Evolutionary conservation across 2,888 invertebrate species (phyloP).

Genomic region (Chrysolina americana): DNA sequence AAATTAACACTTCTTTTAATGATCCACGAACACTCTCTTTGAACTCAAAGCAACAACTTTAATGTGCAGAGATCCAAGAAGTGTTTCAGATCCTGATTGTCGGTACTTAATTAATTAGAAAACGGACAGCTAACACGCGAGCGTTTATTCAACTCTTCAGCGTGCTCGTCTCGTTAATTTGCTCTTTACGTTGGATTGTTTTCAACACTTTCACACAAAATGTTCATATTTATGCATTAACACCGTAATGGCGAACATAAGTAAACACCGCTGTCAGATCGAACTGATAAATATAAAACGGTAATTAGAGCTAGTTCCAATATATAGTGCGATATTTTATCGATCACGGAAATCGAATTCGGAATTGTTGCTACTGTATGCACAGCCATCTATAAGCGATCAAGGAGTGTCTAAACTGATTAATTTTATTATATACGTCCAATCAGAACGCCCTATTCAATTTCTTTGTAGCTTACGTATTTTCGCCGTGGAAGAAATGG

Average conservation of each 20-base stretch:
- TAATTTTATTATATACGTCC: background rate
- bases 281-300: conserved; percentile 28
- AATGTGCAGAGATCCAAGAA: conserved; percentile 38
- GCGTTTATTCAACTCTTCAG: conserved; percentile 33
- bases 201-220: conserved; percentile 38
- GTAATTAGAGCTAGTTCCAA: conserved; percentile 23
- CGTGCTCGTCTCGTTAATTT: conserved; percentile 23
- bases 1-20: background rate
- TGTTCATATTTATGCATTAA: conserved; percentile 38
- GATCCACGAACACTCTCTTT: background rate
- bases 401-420: conserved; percentile 1
- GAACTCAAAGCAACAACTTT: background rate
- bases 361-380: conserved; percentile 15
- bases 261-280: conserved; percentile 27
- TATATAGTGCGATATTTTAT: conserved; percentile 14
- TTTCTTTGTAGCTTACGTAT: too few relatives aligned
- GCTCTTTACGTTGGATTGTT: conserved; percentile 31
- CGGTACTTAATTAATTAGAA: conserved; percentile 44
- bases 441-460: background rate
- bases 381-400: background rate
- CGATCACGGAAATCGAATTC: conserved; percentile 33
- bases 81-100: conserved; percentile 40
- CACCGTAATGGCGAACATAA: conserved; percentile 19
- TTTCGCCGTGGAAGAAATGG: too few relatives aligned
- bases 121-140: conserved; percentile 45